Conservation (phyloP, 2,888 invertebrate species). For the Xestia sexstrigata region DNA sequence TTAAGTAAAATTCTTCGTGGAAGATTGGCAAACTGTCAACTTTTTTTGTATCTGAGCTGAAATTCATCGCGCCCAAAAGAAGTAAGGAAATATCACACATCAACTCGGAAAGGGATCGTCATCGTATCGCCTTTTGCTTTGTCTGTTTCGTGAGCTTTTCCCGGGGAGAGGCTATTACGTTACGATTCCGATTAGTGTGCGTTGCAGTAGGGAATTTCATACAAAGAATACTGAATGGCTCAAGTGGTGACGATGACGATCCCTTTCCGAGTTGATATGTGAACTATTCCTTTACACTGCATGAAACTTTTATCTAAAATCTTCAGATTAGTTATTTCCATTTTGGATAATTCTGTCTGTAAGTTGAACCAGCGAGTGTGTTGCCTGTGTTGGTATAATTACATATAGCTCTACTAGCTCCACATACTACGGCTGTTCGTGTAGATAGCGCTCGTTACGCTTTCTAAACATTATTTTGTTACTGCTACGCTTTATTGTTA, state of each 20-base stretch:
- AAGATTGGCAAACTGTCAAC: background rate
- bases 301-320: background rate
- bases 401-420: constrained; percentile 42
- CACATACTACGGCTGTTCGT: constrained; percentile 45
- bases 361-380: constrained; percentile 1
- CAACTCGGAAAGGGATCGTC: too few relatives aligned
- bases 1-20: background rate
- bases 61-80: too few relatives aligned
- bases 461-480: constrained; percentile 83
- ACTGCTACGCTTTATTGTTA: constrained; percentile 73
- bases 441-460: constrained; percentile 75
- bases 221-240: too few relatives aligned
- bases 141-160: too few relatives aligned
- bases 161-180: too few relatives aligned
- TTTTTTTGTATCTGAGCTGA: background rate
- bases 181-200: too few relatives aligned
- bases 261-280: too few relatives aligned
- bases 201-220: too few relatives aligned
- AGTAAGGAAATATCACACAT: too few relatives aligned
- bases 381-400: constrained; percentile 49
- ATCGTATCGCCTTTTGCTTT: too few relatives aligned
- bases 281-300: background rate
- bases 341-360: background rate
- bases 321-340: background rate
- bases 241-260: too few relatives aligned